phyloP scores from a whole-genome alignment of 2,797 vertebrate species.

The Enteromius afrohamiltoni region DNA sequence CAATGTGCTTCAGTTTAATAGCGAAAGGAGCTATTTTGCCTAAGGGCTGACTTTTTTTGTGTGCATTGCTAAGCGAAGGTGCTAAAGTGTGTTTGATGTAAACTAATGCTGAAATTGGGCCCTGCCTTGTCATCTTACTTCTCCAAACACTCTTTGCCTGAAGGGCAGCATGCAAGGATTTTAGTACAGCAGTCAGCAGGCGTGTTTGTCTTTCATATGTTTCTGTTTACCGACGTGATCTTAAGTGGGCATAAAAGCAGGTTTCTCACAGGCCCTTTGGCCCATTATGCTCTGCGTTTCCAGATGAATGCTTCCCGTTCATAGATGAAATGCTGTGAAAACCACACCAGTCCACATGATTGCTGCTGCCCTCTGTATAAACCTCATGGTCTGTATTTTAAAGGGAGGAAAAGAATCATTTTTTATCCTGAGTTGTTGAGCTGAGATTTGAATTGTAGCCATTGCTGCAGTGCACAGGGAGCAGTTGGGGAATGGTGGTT shows the following conservation, averaged over 20 bases:
- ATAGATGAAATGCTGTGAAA: constrained; percentile 47
- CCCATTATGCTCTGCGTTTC: constrained; percentile 17
- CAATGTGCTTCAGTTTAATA: constrained; percentile 10
- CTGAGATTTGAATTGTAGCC: too few species aligned
- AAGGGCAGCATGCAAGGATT: neutral
- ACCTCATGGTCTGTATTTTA: neutral
- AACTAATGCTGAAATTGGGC: constrained; percentile 29
- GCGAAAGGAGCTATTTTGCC: neutral
- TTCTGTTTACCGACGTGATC: constrained; percentile 40
- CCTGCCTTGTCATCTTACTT: neutral
- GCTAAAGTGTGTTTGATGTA: constrained; percentile 17
- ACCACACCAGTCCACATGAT: constrained; percentile 35
- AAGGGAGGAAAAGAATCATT: too few species aligned
- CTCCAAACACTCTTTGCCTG: neutral
- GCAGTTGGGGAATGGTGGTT: too few species aligned
- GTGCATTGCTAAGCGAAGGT: constrained; percentile 15
- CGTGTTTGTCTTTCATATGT: constrained; percentile 35
- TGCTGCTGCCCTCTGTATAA: neutral
- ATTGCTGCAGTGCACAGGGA: too few species aligned
- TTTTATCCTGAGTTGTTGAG: neutral
- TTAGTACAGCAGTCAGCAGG: constrained; percentile 18
- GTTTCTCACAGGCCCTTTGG: constrained; percentile 22
- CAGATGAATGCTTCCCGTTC: constrained; percentile 47
- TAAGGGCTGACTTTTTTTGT: neutral
- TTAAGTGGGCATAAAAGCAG: constrained; percentile 40